phyloP scores from a whole-genome alignment of 92 coral and sea anemone genomes.

The Epizoanthus scotinus region DNA sequence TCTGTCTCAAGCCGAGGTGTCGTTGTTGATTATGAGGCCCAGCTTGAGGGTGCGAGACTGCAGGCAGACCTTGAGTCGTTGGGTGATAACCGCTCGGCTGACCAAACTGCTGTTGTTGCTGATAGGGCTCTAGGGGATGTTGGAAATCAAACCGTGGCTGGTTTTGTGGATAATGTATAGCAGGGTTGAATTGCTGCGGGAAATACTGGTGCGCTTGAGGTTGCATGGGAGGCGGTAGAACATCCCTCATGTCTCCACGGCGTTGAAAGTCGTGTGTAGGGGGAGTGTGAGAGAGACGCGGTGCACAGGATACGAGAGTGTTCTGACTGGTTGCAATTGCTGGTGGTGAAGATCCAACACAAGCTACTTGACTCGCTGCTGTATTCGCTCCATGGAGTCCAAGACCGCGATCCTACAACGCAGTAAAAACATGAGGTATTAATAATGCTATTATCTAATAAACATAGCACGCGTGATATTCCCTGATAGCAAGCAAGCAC shows the following conservation, averaged over 20 bases:
- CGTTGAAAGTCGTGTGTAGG: constrained; percentile 86
- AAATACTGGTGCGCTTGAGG: constrained; percentile 93
- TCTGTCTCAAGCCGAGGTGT: constrained; percentile 75
- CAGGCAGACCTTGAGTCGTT: constrained; percentile 79
- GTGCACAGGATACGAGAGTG: constrained; percentile 76
- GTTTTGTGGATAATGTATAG: constrained; percentile 84
- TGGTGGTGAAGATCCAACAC: constrained; percentile 73
- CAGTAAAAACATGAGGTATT: constrained; percentile 69
- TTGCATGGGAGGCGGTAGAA: constrained; percentile 90
- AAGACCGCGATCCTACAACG: constrained; percentile 93
- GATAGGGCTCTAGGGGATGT: constrained; percentile 94
- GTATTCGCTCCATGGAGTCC: constrained; percentile 87
- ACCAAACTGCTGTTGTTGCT: constrained; percentile 84
- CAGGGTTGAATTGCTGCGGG: constrained; percentile 92
- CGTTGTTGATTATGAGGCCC: constrained; percentile 81
- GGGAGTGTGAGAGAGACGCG: constrained; percentile 86
- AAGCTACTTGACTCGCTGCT: constrained; percentile 67
- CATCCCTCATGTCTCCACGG: constrained; percentile 74
- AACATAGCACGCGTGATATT: constrained; percentile 76
- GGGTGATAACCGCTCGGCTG: constrained; percentile 83
- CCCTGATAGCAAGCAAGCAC: constrained; percentile 39
- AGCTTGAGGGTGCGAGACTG: constrained; percentile 64
- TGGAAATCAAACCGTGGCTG: constrained; percentile 97
- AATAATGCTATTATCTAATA: constrained; percentile 83
- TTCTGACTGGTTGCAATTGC: constrained; percentile 69